These are phyloP conservation scores for Mohoua ochrocephala DNA, from an alignment of 2,113 vertebrate species.

Conservation along the genomic window DNA sequence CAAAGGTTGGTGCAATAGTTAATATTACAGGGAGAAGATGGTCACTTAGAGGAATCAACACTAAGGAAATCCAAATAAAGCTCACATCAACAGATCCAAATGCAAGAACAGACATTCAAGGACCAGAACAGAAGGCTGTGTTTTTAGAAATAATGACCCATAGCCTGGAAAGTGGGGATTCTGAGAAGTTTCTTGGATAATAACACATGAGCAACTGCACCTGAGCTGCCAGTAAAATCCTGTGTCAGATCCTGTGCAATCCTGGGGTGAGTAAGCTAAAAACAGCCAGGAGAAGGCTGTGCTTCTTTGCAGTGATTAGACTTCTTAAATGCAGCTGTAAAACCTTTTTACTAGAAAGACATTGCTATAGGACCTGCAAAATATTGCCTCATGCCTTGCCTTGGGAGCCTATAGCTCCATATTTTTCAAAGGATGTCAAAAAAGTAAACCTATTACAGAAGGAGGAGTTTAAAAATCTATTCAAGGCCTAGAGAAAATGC, in stretches of 20 bases:
- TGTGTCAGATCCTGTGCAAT: not conserved
- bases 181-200: not conserved
- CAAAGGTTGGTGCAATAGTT: not conserved
- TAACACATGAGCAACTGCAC: not conserved
- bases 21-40: not conserved
- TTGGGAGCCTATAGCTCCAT: not conserved
- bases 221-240: not conserved
- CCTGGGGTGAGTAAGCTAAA: not conserved
- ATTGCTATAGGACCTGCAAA: not conserved
- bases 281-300: not conserved
- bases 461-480: not conserved
- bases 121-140: not conserved
- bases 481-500: not conserved
- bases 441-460: not conserved
- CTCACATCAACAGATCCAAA: not conserved
- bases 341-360: not conserved
- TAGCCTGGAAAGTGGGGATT: not conserved
- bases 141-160: accelerated
- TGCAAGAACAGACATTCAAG: not conserved
- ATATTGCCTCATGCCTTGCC: not conserved
- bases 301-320: not conserved
- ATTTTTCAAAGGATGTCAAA: not conserved
- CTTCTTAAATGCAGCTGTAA: not conserved
- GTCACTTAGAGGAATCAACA: not conserved
- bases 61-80: not conserved